Evolutionary conservation across 2,113 vertebrate genomes (phyloP).

Genomic region (Clarias batrachus): DNA sequence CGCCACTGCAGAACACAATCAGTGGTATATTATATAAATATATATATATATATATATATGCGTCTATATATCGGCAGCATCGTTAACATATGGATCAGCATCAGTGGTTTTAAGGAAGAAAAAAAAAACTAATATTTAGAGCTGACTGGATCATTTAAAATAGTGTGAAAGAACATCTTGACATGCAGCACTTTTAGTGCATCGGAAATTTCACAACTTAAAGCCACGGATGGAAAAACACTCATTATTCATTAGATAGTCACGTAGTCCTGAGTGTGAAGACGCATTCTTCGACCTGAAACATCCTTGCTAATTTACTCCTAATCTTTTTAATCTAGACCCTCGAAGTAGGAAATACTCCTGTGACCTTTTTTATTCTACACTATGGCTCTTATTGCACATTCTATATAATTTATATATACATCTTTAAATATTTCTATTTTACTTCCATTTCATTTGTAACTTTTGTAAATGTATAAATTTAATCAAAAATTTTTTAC

Average conservation of each 20-base stretch:
- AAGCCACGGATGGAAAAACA: neutral
- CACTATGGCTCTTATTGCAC: neutral
- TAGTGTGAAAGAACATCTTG: neutral
- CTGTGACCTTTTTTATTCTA: neutral
- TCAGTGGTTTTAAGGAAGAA: too few species aligned
- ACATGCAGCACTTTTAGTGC: too few species aligned
- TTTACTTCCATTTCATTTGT: too few species aligned
- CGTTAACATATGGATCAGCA: too few species aligned
- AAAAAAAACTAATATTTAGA: neutral
- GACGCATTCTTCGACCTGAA: too few species aligned
- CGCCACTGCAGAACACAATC: constrained; percentile 76
- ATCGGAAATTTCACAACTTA: too few species aligned
- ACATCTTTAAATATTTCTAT: too few species aligned
- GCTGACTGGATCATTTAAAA: neutral
- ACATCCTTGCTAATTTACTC: too few species aligned
- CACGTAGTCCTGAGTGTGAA: neutral
- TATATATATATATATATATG: neutral
- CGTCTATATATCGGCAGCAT: neutral
- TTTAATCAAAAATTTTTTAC: too few species aligned
- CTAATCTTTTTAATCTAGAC: neutral
- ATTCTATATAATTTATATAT: too few species aligned
- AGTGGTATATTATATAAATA: constrained; percentile 61
- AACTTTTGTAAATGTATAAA: too few species aligned
- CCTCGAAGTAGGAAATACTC: neutral
- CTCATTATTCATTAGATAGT: neutral